Percentiles rank a stretch among this genome's conserved stretches.
Evolutionary conservation across 2,113 vertebrate species (phyloP).

Genomic region (Passer montanus): DNA sequence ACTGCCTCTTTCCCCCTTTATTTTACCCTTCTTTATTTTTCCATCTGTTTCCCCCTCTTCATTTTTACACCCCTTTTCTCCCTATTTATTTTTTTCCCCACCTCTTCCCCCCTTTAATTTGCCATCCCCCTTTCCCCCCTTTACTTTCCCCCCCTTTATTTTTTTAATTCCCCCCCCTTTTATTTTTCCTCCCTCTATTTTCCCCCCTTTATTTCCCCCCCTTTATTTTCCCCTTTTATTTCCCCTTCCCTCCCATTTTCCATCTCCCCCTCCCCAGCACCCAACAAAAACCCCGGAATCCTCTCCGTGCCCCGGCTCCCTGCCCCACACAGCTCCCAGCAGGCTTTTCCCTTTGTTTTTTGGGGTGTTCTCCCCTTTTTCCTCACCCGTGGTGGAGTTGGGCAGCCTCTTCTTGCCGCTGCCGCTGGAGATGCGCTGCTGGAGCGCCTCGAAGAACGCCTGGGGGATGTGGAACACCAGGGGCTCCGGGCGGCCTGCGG

Average conservation of each 20-base stretch:
- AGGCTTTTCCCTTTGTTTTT: fast-evolving
- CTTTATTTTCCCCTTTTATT: too few species aligned
- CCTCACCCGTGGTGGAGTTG: constrained; percentile 87
- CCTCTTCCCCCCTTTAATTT: too few species aligned
- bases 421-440: constrained; percentile 88
- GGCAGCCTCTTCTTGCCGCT: constrained; percentile 90
- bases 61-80: too few species aligned
- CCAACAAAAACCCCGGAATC: neutral
- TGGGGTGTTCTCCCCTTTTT: neutral
- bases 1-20: neutral
- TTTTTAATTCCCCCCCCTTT: neutral
- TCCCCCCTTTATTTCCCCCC: too few species aligned
- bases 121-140: neutral
- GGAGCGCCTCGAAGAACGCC: constrained; percentile 89
- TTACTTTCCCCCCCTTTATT: neutral
- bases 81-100: too few species aligned
- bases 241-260: too few species aligned
- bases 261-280: neutral
- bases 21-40: neutral
- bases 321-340: neutral
- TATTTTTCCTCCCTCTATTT: too few species aligned
- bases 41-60: neutral
- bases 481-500: constrained; percentile 84
- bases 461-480: constrained; percentile 92
- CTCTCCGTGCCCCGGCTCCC: fast-evolving